Conservation (phyloP, 2,888 invertebrate species). For the Cybosia mesomella region DNA sequence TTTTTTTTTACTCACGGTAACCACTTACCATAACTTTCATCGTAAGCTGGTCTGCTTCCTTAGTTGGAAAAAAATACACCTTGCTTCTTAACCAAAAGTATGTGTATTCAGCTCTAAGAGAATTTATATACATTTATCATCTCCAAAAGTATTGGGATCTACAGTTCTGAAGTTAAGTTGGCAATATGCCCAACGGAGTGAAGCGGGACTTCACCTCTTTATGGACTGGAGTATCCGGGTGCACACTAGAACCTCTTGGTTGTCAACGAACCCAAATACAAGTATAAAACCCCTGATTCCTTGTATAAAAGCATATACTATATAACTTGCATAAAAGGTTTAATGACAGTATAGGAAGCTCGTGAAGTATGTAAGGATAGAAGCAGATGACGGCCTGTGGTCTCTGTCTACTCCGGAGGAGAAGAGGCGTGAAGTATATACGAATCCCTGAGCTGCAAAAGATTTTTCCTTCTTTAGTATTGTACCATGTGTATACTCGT, state of each 20-base stretch:
- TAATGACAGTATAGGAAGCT: too few species aligned
- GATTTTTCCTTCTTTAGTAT: too few species aligned
- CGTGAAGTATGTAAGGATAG: too few species aligned
- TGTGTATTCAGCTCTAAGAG: not conserved
- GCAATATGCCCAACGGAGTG: not conserved
- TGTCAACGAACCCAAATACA: not conserved
- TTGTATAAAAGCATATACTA: too few species aligned
- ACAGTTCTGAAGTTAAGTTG: not conserved
- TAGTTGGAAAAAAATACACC: not conserved
- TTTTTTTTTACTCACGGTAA: not conserved
- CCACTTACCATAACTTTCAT: not conserved
- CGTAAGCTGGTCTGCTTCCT: not conserved
- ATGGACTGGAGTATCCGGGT: not conserved
- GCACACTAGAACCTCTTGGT: not conserved
- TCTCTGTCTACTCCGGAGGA: too few species aligned
- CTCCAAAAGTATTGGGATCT: not conserved
- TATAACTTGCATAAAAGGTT: too few species aligned
- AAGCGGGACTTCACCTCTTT: not conserved
- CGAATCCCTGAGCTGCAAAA: too few species aligned
- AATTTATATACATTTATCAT: not conserved
- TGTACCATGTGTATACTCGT: too few species aligned
- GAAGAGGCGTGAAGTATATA: too few species aligned
- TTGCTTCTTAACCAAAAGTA: not conserved
- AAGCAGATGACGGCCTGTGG: too few species aligned
- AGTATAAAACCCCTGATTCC: too few species aligned